A percentile compares a stretch with the other conserved stretches of the same genome.
phyloP scores from a whole-genome alignment of 2,888 invertebrate genomes.

The Lycocerus yunnanus region DNA sequence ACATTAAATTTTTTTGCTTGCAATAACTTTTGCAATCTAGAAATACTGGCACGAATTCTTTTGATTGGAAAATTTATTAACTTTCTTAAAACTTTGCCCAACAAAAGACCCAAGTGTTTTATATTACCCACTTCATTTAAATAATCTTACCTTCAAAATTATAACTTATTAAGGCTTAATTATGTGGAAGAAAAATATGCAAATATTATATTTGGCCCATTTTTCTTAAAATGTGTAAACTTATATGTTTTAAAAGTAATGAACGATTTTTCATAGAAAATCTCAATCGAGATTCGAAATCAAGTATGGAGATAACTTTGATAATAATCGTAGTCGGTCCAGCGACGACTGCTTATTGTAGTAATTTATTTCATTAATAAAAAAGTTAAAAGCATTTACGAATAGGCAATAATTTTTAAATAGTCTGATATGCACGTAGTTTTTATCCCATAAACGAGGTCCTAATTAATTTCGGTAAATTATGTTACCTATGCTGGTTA shows the following conservation, averaged over 20 bases:
- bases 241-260: neutral
- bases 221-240: no score
- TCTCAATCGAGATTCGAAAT: neutral
- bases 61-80: neutral
- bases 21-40: neutral
- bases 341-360: neutral
- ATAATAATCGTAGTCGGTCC: neutral
- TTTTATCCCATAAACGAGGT: neutral
- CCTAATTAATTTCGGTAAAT: neutral
- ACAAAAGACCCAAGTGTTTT: neutral
- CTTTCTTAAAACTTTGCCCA: neutral
- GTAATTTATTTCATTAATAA: neutral
- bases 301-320: neutral
- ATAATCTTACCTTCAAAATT: neutral
- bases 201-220: no score
- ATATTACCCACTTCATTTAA: neutral
- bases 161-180: neutral
- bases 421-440: neutral
- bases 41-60: neutral
- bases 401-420: neutral
- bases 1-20: neutral
- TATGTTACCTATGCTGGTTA: neutral
- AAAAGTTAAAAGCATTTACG: neutral
- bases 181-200: neutral
- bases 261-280: no score